A percentile compares a stretch with the other conserved stretches of the same genome.
phyloP scores from a whole-genome alignment of 2,113 vertebrate species.

The Heterotis niloticus region DNA sequence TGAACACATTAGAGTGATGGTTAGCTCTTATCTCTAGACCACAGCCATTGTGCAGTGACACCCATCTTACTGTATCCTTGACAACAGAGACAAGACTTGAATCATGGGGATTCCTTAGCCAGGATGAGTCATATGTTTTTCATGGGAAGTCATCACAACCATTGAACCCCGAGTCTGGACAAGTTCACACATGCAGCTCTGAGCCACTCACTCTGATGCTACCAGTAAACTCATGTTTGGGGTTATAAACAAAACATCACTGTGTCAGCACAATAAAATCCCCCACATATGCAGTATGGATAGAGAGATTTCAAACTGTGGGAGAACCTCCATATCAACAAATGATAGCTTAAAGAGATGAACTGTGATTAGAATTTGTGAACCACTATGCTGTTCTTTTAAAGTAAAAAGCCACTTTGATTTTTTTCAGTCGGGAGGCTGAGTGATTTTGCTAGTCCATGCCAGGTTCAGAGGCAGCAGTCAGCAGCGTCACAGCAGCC shows the following conservation, averaged over 20 bases:
- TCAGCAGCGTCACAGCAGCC: too few relatives aligned
- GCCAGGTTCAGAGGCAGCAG: too few relatives aligned
- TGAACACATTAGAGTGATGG: background rate
- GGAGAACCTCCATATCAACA: background rate
- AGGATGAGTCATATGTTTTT: conserved; percentile 52
- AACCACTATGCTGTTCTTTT: background rate
- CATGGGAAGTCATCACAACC: conserved; percentile 49
- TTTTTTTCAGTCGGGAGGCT: too few relatives aligned
- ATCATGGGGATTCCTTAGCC: conserved; percentile 21
- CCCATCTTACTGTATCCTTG: too few relatives aligned
- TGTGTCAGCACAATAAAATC: background rate
- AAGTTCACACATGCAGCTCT: conserved; percentile 47
- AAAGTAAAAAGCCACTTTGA: too few relatives aligned
- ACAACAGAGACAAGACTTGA: background rate
- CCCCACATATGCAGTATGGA: too few relatives aligned
- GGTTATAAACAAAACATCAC: background rate
- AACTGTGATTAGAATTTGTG: background rate
- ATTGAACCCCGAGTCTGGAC: conserved; percentile 40
- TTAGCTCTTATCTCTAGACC: background rate
- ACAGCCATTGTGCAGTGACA: background rate
- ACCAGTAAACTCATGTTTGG: background rate
- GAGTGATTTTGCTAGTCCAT: too few relatives aligned
- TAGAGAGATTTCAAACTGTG: background rate
- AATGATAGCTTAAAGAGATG: background rate
- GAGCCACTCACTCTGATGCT: conserved; percentile 38